phyloP scores from a whole-genome alignment of 2,113 vertebrate species.

The Prunella himalayana region DNA sequence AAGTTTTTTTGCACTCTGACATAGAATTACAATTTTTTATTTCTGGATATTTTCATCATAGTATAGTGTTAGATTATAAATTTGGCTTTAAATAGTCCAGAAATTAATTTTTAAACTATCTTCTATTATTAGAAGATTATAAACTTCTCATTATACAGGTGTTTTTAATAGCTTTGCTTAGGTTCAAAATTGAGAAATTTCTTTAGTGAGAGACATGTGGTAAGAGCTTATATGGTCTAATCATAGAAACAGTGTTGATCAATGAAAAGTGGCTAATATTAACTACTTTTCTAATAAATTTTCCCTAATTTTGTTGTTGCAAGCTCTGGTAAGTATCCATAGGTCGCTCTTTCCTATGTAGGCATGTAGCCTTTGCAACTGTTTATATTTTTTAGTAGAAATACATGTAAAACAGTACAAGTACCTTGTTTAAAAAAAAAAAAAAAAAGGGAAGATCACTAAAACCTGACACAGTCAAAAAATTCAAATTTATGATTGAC shows the following conservation, averaged over 20 bases:
- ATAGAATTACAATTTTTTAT: neutral
- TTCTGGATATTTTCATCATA: neutral
- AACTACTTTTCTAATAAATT: neutral
- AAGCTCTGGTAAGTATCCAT: constrained; percentile 4
- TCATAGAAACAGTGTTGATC: neutral
- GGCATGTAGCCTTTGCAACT: neutral
- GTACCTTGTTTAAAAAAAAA: neutral
- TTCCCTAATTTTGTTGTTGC: neutral
- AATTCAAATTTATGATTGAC: neutral
- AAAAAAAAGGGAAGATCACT: neutral
- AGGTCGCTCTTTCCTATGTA: neutral
- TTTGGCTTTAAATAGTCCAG: neutral
- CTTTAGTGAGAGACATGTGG: neutral
- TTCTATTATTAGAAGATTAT: neutral
- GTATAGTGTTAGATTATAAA: neutral
- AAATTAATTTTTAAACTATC: neutral
- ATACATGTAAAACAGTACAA: neutral
- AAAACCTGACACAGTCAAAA: neutral
- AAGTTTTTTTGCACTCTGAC: neutral
- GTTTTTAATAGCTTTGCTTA: neutral
- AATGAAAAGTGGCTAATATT: neutral
- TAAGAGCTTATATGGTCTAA: neutral
- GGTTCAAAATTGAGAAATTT: neutral
- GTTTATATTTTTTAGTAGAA: neutral
- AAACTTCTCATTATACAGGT: neutral